A percentile compares a stretch with the other conserved stretches of the same genome.
Evolutionary conservation across 2,797 vertebrate genomes (phyloP).

Genomic region (Notolepis coatsorum): DNA sequence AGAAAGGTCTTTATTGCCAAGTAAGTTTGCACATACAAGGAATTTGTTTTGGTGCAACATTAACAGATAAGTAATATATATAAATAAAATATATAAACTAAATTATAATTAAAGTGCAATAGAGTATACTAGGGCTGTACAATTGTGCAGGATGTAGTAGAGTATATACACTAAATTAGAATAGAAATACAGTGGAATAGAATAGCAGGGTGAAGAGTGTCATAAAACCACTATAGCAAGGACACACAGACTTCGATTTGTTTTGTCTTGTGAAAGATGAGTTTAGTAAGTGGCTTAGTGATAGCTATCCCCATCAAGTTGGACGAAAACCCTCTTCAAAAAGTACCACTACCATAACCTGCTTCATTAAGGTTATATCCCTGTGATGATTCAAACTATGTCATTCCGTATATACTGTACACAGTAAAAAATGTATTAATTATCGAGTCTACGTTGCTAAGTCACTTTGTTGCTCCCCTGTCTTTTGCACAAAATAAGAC

Average conservation of each 20-base stretch:
- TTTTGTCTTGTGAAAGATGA: slow-evolving; percentile 54
- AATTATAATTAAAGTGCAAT: too few relatives aligned
- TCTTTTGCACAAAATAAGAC: slow-evolving; percentile 7
- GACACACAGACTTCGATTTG: slow-evolving; percentile 7
- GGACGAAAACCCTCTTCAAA: background rate
- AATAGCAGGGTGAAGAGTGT: too few relatives aligned
- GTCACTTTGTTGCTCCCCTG: background rate
- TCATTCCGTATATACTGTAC: too few relatives aligned
- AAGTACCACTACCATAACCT: background rate
- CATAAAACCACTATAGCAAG: slow-evolving; percentile 32
- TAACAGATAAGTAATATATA: too few relatives aligned
- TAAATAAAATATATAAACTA: background rate
- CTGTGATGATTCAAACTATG: background rate
- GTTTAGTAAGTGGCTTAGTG: slow-evolving; percentile 34
- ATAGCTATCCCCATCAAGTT: too few relatives aligned
- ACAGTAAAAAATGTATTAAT: background rate
- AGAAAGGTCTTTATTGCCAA: too few relatives aligned
- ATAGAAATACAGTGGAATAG: too few relatives aligned
- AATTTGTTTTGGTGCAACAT: too few relatives aligned
- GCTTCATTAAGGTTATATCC: too few relatives aligned
- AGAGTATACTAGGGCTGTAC: too few relatives aligned
- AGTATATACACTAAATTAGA: too few relatives aligned
- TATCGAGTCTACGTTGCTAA: background rate
- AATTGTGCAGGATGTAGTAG: slow-evolving; percentile 32
- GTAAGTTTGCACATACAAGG: too few relatives aligned